Evolutionary conservation across 2,888 invertebrate genomes (phyloP).

Genomic region (Tetragonisca angustula): DNA sequence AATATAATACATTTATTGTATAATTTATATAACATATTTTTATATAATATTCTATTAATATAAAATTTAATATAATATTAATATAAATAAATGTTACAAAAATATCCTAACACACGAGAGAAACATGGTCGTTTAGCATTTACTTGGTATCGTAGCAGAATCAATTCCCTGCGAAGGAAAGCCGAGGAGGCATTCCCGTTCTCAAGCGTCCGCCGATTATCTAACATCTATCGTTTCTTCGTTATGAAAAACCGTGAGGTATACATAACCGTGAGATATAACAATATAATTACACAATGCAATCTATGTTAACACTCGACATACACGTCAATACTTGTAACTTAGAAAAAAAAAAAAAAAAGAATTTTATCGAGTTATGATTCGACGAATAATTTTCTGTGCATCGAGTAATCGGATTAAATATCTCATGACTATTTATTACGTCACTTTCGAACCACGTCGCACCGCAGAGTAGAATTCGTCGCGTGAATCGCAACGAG

Average conservation of each 20-base stretch:
- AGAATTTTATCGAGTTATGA: background rate
- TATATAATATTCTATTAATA: too few relatives aligned
- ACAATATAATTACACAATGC: background rate
- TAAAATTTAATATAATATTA: too few relatives aligned
- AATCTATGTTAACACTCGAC: background rate
- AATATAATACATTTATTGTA: too few relatives aligned
- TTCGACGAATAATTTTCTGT: background rate
- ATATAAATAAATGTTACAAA: too few relatives aligned
- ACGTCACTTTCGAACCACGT: background rate
- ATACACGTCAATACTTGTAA: background rate
- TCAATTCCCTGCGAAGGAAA: background rate
- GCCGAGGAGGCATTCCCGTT: background rate
- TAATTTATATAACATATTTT: too few relatives aligned
- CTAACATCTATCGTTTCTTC: background rate
- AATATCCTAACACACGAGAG: too few relatives aligned
- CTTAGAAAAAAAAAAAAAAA: background rate
- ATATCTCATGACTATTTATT: background rate
- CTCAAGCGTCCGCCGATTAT: constrained; percentile 1
- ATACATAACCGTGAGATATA: background rate
- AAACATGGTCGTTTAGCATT: background rate
- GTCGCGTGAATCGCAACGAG: background rate
- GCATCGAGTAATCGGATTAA: background rate
- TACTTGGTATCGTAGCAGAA: background rate
- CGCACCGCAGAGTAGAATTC: too few relatives aligned
- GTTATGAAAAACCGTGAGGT: background rate